A percentile compares a stretch with the other conserved stretches of the same genome.
Evolutionary conservation across 2,113 vertebrate genomes (phyloP).

Genomic region (Elachura formosa): DNA sequence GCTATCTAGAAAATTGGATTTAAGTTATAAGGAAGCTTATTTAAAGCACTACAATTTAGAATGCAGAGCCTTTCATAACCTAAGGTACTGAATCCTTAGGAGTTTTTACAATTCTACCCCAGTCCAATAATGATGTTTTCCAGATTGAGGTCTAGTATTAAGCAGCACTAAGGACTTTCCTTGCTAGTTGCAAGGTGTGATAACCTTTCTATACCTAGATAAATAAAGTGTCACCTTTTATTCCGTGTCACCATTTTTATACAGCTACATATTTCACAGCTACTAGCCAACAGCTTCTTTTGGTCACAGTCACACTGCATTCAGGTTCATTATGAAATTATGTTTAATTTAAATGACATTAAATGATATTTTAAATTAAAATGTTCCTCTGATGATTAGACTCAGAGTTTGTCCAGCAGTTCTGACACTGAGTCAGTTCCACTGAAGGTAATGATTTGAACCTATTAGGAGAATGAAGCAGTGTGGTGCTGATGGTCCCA

Average conservation of each 20-base stretch:
- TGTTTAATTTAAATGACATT: background rate
- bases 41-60: conserved; percentile 23
- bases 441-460: background rate
- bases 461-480: background rate
- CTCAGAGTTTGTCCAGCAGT: background rate
- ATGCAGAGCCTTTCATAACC: background rate
- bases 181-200: background rate
- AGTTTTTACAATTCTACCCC: background rate
- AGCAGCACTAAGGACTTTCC: background rate
- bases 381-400: background rate
- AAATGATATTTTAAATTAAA: background rate
- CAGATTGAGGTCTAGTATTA: background rate
- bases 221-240: background rate
- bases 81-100: background rate
- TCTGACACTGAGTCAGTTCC: background rate
- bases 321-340: background rate
- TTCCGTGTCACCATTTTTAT: background rate
- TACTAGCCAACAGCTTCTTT: background rate
- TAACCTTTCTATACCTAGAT: background rate
- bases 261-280: background rate
- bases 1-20: conserved; percentile 48
- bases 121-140: background rate
- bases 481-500: background rate
- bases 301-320: background rate
- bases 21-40: conserved; percentile 36